These are phyloP conservation scores for Morone chrysops DNA, from an alignment of 2,113 vertebrate species.

Conservation along the genomic window DNA sequence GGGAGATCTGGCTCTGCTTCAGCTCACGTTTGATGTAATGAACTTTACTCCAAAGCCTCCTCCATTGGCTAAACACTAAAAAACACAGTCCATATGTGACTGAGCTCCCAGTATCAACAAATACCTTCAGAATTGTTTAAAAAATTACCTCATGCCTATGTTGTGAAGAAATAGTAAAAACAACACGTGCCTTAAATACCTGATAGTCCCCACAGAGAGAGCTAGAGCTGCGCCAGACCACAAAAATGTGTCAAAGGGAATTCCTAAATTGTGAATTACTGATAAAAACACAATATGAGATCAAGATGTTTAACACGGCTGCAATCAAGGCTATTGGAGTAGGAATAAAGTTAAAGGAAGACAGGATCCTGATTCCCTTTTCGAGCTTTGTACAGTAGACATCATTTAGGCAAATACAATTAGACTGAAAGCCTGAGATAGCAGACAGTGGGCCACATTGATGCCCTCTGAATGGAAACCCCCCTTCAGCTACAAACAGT, in stretches of 20 bases:
- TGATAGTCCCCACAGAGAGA: slow-evolving; percentile 35
- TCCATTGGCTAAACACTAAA: slow-evolving; percentile 25
- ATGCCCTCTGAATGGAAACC: slow-evolving; percentile 66
- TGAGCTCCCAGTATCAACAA: slow-evolving; percentile 19
- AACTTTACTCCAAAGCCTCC: slow-evolving; percentile 25
- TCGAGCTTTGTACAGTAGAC: slow-evolving; percentile 15
- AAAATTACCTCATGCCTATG: slow-evolving; percentile 33
- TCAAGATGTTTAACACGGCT: background rate
- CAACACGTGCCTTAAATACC: slow-evolving; percentile 25
- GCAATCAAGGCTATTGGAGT: slow-evolving; percentile 5
- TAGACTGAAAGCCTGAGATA: slow-evolving; percentile 50
- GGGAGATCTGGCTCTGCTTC: slow-evolving; percentile 51
- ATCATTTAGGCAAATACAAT: slow-evolving; percentile 61
- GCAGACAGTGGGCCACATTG: slow-evolving; percentile 70
- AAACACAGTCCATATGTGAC: slow-evolving; percentile 44
- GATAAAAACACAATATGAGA: slow-evolving; percentile 8
- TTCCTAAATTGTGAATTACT: background rate
- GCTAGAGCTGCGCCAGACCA: slow-evolving; percentile 29
- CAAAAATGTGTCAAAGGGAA: slow-evolving; percentile 47
- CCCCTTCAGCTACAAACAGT: slow-evolving; percentile 61
- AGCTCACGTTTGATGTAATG: slow-evolving; percentile 38
- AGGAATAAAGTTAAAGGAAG: slow-evolving; percentile 14
- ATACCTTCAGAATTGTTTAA: background rate
- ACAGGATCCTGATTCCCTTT: background rate
- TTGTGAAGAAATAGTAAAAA: slow-evolving; percentile 31